phyloP scores from a whole-genome alignment of 1,140 invertebrate species.

The Zaprionus taronus region DNA sequence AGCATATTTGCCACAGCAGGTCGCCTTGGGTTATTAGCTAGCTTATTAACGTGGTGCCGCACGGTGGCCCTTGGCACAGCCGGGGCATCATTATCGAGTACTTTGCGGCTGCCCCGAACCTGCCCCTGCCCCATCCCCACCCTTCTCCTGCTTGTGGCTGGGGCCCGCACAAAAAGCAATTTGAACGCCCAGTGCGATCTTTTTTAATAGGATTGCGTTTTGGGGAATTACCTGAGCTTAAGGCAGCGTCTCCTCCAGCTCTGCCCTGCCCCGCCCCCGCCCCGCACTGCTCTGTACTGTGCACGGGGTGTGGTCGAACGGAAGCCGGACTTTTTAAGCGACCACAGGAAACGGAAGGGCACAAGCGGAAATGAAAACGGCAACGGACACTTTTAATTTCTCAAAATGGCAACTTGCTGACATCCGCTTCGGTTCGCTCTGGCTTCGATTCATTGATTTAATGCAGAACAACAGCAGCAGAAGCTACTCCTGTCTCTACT shows the following conservation, averaged over 20 bases:
- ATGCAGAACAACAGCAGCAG: conserved; percentile 64
- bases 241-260: background rate
- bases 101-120: conserved; percentile 64
- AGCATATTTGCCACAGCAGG: conserved; percentile 55
- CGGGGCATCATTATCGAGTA: conserved; percentile 79
- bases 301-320: background rate
- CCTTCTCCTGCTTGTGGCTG: conserved; percentile 17
- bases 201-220: conserved; percentile 81
- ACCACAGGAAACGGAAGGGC: conserved; percentile 55
- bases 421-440: conserved; percentile 56
- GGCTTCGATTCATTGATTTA: conserved; percentile 76
- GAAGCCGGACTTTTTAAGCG: conserved; percentile 8
- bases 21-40: conserved; percentile 76
- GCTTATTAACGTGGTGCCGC: conserved; percentile 70
- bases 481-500: background rate
- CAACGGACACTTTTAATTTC: conserved; percentile 80
- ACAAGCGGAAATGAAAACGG: conserved; percentile 76
- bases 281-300: no score
- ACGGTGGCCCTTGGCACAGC: conserved; percentile 12
- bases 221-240: conserved; percentile 69
- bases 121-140: background rate
- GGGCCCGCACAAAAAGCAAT: conserved; percentile 45
- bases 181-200: conserved; percentile 40
- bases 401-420: conserved; percentile 79
- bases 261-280: background rate